Evolutionary conservation across 2,888 invertebrate species (phyloP).

Genomic region (Colletes collaris): DNA sequence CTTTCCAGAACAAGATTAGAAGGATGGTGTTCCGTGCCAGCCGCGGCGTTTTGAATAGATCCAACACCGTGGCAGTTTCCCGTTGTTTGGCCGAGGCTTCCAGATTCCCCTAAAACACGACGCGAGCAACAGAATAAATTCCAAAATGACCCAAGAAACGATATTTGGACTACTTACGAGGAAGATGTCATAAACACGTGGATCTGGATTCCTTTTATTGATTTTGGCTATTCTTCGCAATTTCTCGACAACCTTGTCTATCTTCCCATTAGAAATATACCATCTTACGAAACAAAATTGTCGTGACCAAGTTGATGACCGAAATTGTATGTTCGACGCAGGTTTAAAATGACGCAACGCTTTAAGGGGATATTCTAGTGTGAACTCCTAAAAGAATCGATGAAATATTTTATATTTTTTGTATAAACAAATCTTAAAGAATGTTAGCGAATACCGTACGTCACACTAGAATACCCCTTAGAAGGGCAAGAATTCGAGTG

Average conservation of each 20-base stretch:
- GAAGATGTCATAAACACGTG: conserved; percentile 82
- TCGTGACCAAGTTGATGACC: neutral
- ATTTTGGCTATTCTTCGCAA: conserved; percentile 83
- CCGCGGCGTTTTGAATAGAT: conserved; percentile 83
- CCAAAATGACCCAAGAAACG: neutral
- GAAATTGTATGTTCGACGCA: too few relatives aligned
- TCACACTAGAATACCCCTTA: too few relatives aligned
- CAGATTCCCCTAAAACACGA: conserved; percentile 77
- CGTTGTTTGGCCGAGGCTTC: conserved; percentile 73
- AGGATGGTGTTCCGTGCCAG: conserved; percentile 83
- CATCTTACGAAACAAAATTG: conserved; percentile 76
- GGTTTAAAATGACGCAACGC: neutral
- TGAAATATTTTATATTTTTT: too few relatives aligned
- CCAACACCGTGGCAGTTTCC: conserved; percentile 81
- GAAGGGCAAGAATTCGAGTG: neutral
- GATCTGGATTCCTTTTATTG: conserved; percentile 82
- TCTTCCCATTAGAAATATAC: conserved; percentile 84
- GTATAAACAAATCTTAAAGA: too few relatives aligned
- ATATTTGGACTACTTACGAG: conserved; percentile 74
- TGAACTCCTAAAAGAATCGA: too few relatives aligned
- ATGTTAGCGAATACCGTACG: too few relatives aligned
- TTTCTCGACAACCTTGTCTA: conserved; percentile 83
- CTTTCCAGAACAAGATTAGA: conserved; percentile 83
- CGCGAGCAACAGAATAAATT: too few relatives aligned
- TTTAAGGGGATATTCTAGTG: neutral